Percentiles rank a stretch among this genome's conserved stretches.
Evolutionary conservation across 1,140 invertebrate species (phyloP).

Genomic region (Drosophila suzukii): DNA sequence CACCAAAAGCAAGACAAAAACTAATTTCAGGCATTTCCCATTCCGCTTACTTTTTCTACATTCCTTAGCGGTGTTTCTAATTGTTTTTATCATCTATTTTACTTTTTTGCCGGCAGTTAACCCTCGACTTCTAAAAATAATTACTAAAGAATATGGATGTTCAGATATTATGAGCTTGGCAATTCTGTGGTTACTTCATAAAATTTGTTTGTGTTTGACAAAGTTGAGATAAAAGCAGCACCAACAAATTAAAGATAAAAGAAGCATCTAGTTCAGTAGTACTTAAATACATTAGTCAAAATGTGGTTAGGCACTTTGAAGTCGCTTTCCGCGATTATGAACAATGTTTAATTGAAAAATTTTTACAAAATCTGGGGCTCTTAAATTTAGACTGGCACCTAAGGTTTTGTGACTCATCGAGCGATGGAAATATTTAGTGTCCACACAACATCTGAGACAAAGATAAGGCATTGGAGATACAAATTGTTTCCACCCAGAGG

Average conservation of each 20-base stretch:
- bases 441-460: conserved; percentile 50
- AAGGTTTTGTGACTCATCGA: conserved; percentile 9
- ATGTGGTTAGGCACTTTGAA: not conserved
- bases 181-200: conserved; percentile 2
- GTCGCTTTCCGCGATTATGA: too few species aligned
- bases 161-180: conserved; percentile 18
- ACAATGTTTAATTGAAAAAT: not conserved
- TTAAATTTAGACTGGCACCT: not conserved
- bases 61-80: conserved; percentile 27
- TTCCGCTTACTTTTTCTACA: conserved; percentile 15
- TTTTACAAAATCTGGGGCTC: not conserved
- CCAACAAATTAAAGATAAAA: conserved; percentile 20
- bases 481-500: conserved; percentile 35
- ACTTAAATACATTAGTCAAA: not conserved
- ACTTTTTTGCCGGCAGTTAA: conserved; percentile 38
- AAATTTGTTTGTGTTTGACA: conserved; percentile 40
- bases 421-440: conserved; percentile 18
- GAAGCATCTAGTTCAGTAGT: not conserved
- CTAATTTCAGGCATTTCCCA: conserved; percentile 34
- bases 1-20: conserved; percentile 18
- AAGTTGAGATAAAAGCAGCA: conserved; percentile 24
- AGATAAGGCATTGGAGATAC: conserved; percentile 69
- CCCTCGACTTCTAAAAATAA: conserved; percentile 42
- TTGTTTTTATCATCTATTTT: conserved; percentile 34
- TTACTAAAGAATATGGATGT: conserved; percentile 27